Evolutionary conservation across 2,888 invertebrate species (phyloP).

Genomic region (Drosophila rubida): DNA sequence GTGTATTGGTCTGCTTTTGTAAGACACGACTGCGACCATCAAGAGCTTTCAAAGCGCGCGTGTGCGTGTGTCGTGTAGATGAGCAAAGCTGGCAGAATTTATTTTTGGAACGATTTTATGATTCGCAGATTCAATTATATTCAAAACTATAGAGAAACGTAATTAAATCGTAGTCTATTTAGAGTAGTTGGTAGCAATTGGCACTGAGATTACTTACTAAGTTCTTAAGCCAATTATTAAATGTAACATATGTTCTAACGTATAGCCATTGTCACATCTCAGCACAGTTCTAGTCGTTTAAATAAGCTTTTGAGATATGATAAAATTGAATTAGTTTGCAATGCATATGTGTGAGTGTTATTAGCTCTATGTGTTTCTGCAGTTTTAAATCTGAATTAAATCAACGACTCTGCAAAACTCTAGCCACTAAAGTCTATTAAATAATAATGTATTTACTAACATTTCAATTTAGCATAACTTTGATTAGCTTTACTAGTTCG

Average conservation of each 20-base stretch:
- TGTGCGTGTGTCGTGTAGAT: constrained; percentile 3
- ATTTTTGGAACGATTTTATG: constrained; percentile 68
- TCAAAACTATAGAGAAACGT: constrained; percentile 10
- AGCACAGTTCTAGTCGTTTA: constrained; percentile 68
- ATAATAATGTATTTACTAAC: constrained; percentile 4
- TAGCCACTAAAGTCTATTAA: constrained; percentile 12
- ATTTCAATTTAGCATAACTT: constrained; percentile 36
- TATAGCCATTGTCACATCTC: constrained; percentile 51
- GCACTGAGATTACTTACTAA: constrained; percentile 19
- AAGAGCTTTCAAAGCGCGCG: constrained; percentile 12
- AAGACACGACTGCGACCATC: neutral
- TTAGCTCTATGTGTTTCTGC: neutral
- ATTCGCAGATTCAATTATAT: constrained; percentile 13
- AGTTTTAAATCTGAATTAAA: constrained; percentile 8
- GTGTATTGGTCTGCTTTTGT: constrained; percentile 13
- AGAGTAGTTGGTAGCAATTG: constrained; percentile 15
- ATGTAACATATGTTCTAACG: constrained; percentile 23
- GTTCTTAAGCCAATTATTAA: constrained; percentile 22
- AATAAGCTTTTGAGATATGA: constrained; percentile 10
- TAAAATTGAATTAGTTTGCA: constrained; percentile 1
- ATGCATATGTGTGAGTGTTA: neutral
- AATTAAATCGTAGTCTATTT: constrained; percentile 6
- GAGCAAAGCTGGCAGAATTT: constrained; percentile 51
- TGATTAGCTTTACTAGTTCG: constrained; percentile 34
- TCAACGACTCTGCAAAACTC: constrained; percentile 32